phyloP scores from a whole-genome alignment of 2,888 invertebrate genomes.

The Hypomecis atomaria region DNA sequence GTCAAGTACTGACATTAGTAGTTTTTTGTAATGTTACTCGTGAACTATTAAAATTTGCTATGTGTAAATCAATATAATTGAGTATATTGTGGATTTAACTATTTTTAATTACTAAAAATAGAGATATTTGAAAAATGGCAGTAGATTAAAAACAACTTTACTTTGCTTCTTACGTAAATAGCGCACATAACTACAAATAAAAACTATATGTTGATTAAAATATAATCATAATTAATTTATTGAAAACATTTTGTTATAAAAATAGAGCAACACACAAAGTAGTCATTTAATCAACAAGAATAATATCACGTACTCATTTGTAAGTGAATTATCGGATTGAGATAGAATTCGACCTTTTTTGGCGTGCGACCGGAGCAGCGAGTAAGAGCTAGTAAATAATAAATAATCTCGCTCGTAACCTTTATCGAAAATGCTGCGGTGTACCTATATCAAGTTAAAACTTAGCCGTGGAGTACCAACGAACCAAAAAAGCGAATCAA shows the following conservation, averaged over 20 bases:
- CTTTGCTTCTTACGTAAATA: too few relatives aligned
- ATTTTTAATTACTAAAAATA: too few relatives aligned
- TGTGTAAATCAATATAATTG: too few relatives aligned
- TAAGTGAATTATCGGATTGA: constrained; percentile 27
- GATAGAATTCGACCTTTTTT: constrained; percentile 25
- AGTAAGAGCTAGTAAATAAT: constrained; percentile 35
- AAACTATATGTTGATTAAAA: too few relatives aligned
- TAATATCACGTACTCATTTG: constrained; percentile 6
- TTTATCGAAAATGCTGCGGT: constrained; percentile 29
- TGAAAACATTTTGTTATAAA: too few relatives aligned
- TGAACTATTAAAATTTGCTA: too few relatives aligned
- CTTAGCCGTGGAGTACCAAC: constrained; percentile 20
- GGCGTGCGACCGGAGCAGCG: constrained; percentile 16
- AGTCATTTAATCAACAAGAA: constrained; percentile 2
- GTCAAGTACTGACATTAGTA: too few relatives aligned
- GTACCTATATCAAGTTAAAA: constrained; percentile 32
- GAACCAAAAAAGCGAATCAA: constrained; percentile 18
- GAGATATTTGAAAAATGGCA: too few relatives aligned
- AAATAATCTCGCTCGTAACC: constrained; percentile 35
- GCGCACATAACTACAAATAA: too few relatives aligned
- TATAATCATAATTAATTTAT: neutral
- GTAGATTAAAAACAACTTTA: too few relatives aligned
- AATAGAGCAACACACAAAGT: neutral
- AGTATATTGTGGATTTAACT: too few relatives aligned
- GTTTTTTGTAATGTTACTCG: too few relatives aligned